phyloP scores from a whole-genome alignment of 2,797 vertebrate species.

The Thamnophis elegans region DNA sequence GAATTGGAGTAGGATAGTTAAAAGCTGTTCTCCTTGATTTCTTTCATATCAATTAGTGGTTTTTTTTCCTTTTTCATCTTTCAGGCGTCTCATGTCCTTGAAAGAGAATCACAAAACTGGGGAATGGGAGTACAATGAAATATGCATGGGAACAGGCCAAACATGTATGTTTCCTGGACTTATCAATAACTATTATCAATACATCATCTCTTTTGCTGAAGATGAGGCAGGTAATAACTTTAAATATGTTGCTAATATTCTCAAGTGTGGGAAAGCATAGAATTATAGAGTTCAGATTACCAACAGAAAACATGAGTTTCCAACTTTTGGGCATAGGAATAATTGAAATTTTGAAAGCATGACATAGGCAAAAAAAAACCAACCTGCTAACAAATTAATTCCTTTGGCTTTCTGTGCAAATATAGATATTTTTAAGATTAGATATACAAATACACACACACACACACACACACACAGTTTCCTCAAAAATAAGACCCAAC shows the following conservation, averaged over 20 bases:
- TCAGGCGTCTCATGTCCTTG: conserved; percentile 90
- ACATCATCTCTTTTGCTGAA: conserved; percentile 94
- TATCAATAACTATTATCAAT: conserved; percentile 91
- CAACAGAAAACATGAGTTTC: not conserved
- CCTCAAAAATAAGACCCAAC: not conserved
- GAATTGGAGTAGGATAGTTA: not conserved
- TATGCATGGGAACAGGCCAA: conserved; percentile 91
- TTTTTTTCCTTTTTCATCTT: conserved; percentile 33
- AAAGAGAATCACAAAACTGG: conserved; percentile 76
- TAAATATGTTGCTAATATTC: not conserved
- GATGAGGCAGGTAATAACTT: conserved; percentile 86
- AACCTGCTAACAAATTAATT: not conserved
- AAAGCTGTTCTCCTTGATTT: not conserved
- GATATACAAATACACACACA: too few species aligned
- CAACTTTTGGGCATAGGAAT: not conserved
- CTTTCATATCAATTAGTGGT: not conserved
- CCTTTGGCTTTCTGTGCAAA: not conserved
- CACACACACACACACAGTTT: not conserved
- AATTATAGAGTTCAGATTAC: not conserved
- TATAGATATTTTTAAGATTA: not conserved
- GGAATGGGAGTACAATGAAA: conserved; percentile 85
- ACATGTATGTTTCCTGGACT: conserved; percentile 90
- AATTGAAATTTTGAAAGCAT: not conserved
- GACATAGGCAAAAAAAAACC: not conserved
- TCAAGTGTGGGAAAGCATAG: not conserved